Conservation (phyloP, 2,113 vertebrate species). For the Jacana jacana region DNA sequence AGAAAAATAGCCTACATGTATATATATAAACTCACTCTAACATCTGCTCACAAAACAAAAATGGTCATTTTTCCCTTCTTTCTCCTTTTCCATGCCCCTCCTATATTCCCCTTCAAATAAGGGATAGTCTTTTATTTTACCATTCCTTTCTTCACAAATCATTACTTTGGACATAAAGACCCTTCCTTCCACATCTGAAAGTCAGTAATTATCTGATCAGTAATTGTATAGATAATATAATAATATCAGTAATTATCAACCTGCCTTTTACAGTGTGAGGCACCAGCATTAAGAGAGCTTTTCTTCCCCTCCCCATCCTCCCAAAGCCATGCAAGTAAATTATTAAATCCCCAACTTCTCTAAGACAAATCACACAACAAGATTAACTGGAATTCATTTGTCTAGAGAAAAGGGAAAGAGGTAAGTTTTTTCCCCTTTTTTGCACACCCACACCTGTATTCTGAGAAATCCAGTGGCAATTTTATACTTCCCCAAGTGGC, state of each 20-base stretch:
- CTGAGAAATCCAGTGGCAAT: not conserved
- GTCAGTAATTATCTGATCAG: not conserved
- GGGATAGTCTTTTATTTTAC: not conserved
- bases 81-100: not conserved
- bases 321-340: not conserved
- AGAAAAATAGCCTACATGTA: not conserved
- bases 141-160: not conserved
- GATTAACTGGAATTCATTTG: not conserved
- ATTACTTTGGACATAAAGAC: not conserved
- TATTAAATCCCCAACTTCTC: not conserved
- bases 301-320: not conserved
- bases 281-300: not conserved
- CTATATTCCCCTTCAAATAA: not conserved
- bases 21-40: not conserved
- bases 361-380: not conserved
- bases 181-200: not conserved
- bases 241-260: not conserved
- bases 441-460: not conserved
- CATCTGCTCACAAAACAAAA: not conserved
- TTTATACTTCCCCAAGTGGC: not conserved
- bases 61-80: not conserved
- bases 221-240: too few relatives aligned
- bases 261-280: not conserved
- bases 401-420: not conserved
- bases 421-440: not conserved